Conservation (phyloP, 1,140 invertebrate genomes). For the Radopholus similis region DNA sequence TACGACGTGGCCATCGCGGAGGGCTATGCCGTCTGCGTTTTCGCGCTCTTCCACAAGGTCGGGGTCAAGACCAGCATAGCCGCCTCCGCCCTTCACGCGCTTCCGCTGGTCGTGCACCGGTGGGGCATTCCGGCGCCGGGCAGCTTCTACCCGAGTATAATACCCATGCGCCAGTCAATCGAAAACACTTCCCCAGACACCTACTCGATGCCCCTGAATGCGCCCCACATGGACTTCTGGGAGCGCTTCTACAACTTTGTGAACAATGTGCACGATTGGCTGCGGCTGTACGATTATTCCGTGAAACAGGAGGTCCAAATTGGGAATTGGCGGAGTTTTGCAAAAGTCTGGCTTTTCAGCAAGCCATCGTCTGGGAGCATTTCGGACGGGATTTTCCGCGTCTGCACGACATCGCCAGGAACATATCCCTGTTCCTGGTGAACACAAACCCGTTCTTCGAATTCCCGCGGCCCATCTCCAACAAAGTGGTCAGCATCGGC, state of each 20-base stretch:
- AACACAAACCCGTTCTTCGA: slow-evolving; percentile 29
- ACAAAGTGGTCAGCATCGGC: slow-evolving; percentile 26
- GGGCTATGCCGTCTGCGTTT: not conserved
- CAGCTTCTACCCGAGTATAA: slow-evolving; percentile 18
- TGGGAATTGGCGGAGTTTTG: too few species aligned
- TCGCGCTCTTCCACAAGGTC: slow-evolving; percentile 10
- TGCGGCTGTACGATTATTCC: not conserved
- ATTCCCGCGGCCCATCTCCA: slow-evolving; percentile 19
- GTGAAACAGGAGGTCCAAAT: too few species aligned
- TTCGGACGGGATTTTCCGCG: slow-evolving; percentile 19
- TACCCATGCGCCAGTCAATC: too few species aligned
- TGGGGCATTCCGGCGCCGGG: slow-evolving; percentile 2
- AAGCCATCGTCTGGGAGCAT: not conserved
- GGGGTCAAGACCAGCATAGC: slow-evolving; percentile 1
- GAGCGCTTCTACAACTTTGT: slow-evolving; percentile 1
- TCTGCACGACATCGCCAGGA: slow-evolving; percentile 7
- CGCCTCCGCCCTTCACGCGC: not conserved
- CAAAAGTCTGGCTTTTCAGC: slow-evolving; percentile 1
- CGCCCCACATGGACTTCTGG: not conserved
- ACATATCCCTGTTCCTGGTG: slow-evolving; percentile 16
- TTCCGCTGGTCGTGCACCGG: not conserved
- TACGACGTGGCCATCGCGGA: slow-evolving; percentile 7
- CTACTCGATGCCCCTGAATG: too few species aligned
- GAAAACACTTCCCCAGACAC: too few species aligned
- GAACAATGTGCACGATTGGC: not conserved